phyloP scores from a whole-genome alignment of 1,140 invertebrate genomes.

The Medauroidea extradentata region DNA sequence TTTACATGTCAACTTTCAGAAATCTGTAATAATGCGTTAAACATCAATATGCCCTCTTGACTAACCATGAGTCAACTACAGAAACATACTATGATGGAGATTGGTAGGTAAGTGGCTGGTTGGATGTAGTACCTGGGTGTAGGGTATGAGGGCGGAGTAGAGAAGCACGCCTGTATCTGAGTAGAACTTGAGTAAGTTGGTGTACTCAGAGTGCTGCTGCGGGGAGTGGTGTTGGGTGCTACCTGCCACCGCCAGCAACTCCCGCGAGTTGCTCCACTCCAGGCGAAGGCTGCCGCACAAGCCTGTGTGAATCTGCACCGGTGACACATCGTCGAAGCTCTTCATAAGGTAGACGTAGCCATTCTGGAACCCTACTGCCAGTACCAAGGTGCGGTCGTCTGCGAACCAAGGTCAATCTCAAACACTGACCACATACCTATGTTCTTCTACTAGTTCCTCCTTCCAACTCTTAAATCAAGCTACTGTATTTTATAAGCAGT shows the following conservation, averaged over 20 bases:
- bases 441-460: too few relatives aligned
- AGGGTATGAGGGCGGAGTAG: conserved; percentile 71
- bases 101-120: too few relatives aligned
- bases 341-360: conserved; percentile 84
- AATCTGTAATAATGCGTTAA: too few relatives aligned
- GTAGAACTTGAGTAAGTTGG: conserved; percentile 73
- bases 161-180: conserved; percentile 67
- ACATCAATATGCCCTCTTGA: too few relatives aligned
- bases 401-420: conserved; percentile 15
- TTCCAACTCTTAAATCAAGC: too few relatives aligned
- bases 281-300: conserved; percentile 72
- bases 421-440: neutral
- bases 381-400: conserved; percentile 63
- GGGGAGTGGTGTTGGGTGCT: conserved; percentile 43
- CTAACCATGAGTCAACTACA: too few relatives aligned
- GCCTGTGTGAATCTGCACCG: conserved; percentile 76
- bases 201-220: conserved; percentile 46
- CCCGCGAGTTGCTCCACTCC: conserved; percentile 94
- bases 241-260: conserved; percentile 89
- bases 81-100: too few relatives aligned
- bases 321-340: conserved; percentile 89
- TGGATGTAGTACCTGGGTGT: conserved; percentile 66
- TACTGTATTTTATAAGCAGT: too few relatives aligned
- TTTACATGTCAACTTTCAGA: too few relatives aligned
- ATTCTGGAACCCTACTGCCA: conserved; percentile 84